Base-by-base conservation (phyloP, 2,797 vertebrate species). In the Hemibagrus guttatus region DNA sequence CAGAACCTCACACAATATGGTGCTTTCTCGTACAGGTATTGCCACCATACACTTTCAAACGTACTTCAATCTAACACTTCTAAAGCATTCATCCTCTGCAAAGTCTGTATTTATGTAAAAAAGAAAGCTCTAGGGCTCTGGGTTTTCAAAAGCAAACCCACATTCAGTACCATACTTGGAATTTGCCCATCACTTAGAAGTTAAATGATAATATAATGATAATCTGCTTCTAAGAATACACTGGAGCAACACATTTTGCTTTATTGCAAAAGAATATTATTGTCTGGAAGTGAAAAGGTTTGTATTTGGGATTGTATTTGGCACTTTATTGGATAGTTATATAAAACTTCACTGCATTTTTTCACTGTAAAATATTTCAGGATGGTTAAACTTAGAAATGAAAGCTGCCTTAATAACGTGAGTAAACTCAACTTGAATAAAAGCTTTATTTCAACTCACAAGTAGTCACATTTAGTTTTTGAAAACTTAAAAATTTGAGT, bases 91-190 rank as follows among this genome's bases (percentile, higher is more conserved):
- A 58, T 81, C 76, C 42, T 75, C 46, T 64, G 28, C 59, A 54
- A 76, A 74, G 46, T 74, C 59, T 58, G 59, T 71, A 74, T 84
- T 80, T 84, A 79, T 63, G 64, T 78, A 58, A 58, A 49, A 72
- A 89, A 63, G 0, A 11, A 64, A 54, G 31, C 39, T 78, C 84
- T 84, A 76, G 89, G 54, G 83, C 63, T 58, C 39, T 11, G 63
- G 26, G 21, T 31, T 68, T 56, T 52, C 31, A 54, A 54, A 31
- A 26, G 56, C 68, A 31, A 72, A 64, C 42, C 39, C 69, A 82
- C 31, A 63, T 58, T 66, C 39, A 49, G 17, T 26, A 19, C 63
- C 2, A 23, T 13, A 31, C 12, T 59, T 35, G 61, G 26, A 54
- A 79, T 61, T 71, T 49, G 79, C 23, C 71, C 72, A 19, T 64